Percentiles rank a stretch among this genome's conserved stretches.
These are phyloP conservation scores for Malthinus seriepunctatus DNA, from an alignment of 2,888 invertebrate genomes.

Conservation along the genomic window DNA sequence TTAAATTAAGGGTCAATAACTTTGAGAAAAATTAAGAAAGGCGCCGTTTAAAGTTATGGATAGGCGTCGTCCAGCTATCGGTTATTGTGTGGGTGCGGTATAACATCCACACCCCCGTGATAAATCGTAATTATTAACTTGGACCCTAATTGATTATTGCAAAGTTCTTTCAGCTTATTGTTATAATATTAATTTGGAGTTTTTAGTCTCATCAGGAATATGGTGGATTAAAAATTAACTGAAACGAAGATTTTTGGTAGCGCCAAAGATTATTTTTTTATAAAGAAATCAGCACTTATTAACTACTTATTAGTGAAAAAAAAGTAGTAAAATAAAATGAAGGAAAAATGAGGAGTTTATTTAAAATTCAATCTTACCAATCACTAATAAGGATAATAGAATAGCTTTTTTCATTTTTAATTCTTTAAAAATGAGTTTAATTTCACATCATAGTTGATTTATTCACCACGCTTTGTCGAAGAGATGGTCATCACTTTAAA, in stretches of 20 bases:
- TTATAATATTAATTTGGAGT: no score
- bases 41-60: slow-evolving; percentile 2
- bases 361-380: not conserved
- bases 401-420: not conserved
- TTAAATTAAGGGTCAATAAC: slow-evolving; percentile 36
- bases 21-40: slow-evolving; percentile 9
- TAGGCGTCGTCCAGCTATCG: not conserved
- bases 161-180: slow-evolving; percentile 5
- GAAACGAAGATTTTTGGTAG: no score
- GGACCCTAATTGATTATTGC: slow-evolving; percentile 16
- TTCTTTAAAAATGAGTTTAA: slow-evolving; percentile 4
- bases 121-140: slow-evolving; percentile 12
- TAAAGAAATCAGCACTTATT: no score
- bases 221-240: no score
- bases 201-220: no score
- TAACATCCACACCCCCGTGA: slow-evolving; percentile 14
- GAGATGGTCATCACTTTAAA: slow-evolving; percentile 8
- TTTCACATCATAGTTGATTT: slow-evolving; percentile 10
- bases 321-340: not conserved
- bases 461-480: slow-evolving; percentile 9
- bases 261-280: no score
- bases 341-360: not conserved
- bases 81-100: slow-evolving; percentile 9
- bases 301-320: no score
- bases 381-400: not conserved